Percentiles rank a stretch among this genome's conserved stretches.
Evolutionary conservation across 1,140 invertebrate genomes (phyloP).

Genomic region (Augochlora pura): DNA sequence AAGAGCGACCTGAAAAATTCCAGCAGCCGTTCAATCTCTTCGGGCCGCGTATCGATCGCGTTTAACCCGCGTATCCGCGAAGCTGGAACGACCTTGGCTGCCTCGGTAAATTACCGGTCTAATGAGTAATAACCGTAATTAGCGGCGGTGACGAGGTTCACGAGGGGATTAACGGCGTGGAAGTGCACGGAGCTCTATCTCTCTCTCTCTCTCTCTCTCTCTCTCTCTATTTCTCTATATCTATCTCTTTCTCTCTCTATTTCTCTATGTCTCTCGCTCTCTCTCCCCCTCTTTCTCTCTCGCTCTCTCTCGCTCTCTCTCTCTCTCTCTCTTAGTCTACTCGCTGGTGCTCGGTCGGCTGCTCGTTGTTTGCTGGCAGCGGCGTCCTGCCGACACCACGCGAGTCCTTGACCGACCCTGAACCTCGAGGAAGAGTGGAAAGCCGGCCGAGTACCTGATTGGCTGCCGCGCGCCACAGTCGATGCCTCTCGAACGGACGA

Average conservation of each 20-base stretch:
- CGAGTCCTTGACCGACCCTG: conserved; percentile 77
- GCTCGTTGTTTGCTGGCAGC: conserved; percentile 21
- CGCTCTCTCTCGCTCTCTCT: no score
- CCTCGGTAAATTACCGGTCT: conserved; percentile 61
- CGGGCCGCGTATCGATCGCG: not conserved
- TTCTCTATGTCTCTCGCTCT: no score
- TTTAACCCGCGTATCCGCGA: not conserved
- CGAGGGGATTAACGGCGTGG: conserved; percentile 49
- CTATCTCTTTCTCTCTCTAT: no score
- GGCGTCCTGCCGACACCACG: conserved; percentile 47
- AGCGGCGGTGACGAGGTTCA: conserved; percentile 56
- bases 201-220: no score
- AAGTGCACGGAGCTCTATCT: conserved; percentile 2
- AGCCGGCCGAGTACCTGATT: conserved; percentile 59
- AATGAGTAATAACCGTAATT: conserved; percentile 71
- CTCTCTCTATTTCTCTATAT: no score
- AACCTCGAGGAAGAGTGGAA: conserved; percentile 68
- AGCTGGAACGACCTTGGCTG: conserved; percentile 41
- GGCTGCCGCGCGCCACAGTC: conserved; percentile 66
- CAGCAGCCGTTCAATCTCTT: no score
- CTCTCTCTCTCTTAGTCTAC: not conserved
- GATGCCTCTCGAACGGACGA: conserved; percentile 65
- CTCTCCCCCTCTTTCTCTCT: no score
- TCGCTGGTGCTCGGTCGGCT: not conserved
- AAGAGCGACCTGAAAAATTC: no score